Conservation (phyloP, 1,140 invertebrate genomes). For the Drosophila guanche region DNA sequence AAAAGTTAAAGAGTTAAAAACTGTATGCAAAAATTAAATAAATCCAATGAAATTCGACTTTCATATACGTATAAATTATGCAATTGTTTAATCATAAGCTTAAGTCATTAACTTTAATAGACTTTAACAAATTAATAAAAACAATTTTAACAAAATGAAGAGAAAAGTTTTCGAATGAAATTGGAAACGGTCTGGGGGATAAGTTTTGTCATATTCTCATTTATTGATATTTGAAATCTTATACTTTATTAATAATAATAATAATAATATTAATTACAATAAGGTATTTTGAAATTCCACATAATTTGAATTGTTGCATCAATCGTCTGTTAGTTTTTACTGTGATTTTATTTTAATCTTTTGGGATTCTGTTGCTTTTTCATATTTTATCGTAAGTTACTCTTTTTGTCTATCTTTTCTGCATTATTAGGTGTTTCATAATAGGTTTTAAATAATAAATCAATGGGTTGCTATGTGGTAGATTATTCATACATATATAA, state of each 20-base stretch:
- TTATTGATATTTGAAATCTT: slow-evolving; percentile 80
- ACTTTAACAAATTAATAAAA: slow-evolving; percentile 61
- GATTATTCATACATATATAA: slow-evolving; percentile 52
- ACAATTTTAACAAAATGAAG: slow-evolving; percentile 26
- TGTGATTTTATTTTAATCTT: slow-evolving; percentile 31
- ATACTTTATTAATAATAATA: slow-evolving; percentile 60
- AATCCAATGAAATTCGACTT: slow-evolving; percentile 25
- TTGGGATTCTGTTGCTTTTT: slow-evolving; percentile 10
- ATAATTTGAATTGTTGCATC: slow-evolving; percentile 40
- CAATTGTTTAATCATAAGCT: slow-evolving; percentile 64
- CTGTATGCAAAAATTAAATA: slow-evolving; percentile 39
- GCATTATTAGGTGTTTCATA: slow-evolving; percentile 39
- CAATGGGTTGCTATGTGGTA: slow-evolving; percentile 59
- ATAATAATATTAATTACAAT: slow-evolving; percentile 66
- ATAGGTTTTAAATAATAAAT: slow-evolving; percentile 47
- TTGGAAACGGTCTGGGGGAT: background rate
- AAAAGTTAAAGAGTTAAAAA: slow-evolving; percentile 4
- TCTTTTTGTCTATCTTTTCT: background rate
- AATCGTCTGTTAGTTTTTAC: slow-evolving; percentile 49
- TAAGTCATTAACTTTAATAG: slow-evolving; percentile 80
- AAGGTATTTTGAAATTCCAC: slow-evolving; percentile 71
- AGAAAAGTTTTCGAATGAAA: background rate
- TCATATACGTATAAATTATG: slow-evolving; percentile 30
- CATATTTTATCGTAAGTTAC: too few species aligned
- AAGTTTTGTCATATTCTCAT: slow-evolving; percentile 49